Percentiles rank a stretch among this genome's conserved stretches.
phyloP scores from a whole-genome alignment of 2,888 invertebrate genomes.

The Tipula helvola region DNA sequence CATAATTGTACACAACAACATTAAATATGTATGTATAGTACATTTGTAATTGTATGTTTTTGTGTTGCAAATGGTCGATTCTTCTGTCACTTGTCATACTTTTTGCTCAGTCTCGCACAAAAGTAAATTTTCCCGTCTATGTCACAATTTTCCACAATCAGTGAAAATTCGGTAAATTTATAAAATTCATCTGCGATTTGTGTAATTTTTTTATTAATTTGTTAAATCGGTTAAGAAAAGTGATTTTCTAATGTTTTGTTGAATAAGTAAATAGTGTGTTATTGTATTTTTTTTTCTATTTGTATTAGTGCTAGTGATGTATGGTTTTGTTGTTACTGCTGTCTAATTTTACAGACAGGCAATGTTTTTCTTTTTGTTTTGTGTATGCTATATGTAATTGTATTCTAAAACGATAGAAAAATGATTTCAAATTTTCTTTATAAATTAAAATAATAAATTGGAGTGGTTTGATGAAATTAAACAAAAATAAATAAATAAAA shows the following conservation, averaged over 20 bases:
- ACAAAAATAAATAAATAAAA: not conserved
- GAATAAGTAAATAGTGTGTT: not conserved
- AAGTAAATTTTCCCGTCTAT: not conserved
- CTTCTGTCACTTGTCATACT: not conserved
- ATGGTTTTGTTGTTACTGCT: not conserved
- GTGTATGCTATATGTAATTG: not conserved
- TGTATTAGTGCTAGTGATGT: not conserved
- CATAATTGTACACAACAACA: not conserved
- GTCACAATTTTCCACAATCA: not conserved
- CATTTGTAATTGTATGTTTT: not conserved
- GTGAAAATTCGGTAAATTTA: not conserved
- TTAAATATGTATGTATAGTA: not conserved
- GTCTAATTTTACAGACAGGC: not conserved
- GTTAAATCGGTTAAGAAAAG: not conserved
- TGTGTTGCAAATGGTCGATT: slow-evolving; percentile 4
- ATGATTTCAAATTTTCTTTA: not conserved
- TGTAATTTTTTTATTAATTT: not conserved
- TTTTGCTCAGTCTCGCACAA: not conserved
- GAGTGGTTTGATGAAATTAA: not conserved
- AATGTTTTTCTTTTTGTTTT: not conserved
- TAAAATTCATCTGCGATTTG: not conserved
- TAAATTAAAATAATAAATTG: not conserved
- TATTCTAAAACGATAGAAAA: not conserved
- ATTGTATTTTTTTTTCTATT: not conserved
- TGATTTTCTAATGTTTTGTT: not conserved